These are phyloP conservation scores for Catostylus mosaicus DNA, from an alignment of 30 jellyfish, hydroid and myxozoan species.

Conservation along the genomic window DNA sequence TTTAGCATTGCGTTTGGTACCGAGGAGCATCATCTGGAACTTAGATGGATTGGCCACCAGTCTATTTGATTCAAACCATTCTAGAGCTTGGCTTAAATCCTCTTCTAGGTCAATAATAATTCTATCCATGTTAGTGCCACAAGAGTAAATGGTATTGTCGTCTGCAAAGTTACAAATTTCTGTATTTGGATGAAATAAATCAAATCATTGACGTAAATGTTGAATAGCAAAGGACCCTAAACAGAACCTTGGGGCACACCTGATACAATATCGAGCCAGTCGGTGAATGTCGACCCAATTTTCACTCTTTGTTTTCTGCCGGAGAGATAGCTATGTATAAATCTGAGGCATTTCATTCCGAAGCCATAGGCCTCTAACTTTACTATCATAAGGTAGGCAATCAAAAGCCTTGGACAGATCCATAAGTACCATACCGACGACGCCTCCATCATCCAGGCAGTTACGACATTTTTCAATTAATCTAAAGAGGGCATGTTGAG, in stretches of 20 bases:
- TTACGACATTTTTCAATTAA: slow-evolving; percentile 18
- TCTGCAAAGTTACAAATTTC: slow-evolving; percentile 53
- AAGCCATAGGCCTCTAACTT: slow-evolving; percentile 51
- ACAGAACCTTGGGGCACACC: slow-evolving; percentile 72
- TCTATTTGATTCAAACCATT: slow-evolving; percentile 31
- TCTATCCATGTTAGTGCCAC: not conserved
- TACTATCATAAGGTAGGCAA: slow-evolving; percentile 47
- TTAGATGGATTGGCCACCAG: slow-evolving; percentile 19
- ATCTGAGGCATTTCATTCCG: not conserved
- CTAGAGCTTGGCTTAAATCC: not conserved
- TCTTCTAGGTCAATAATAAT: slow-evolving; percentile 12
- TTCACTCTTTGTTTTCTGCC: slow-evolving; percentile 53
- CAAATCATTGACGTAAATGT: slow-evolving; percentile 50
- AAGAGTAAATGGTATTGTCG: slow-evolving; percentile 20
- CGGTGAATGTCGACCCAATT: slow-evolving; percentile 21
- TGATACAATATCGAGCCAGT: slow-evolving; percentile 32
- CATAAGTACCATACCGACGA: slow-evolving; percentile 55
- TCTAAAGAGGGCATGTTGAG: slow-evolving; percentile 38
- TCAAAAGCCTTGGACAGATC: slow-evolving; percentile 47
- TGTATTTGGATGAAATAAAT: slow-evolving; percentile 18
- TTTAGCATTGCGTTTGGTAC: not conserved
- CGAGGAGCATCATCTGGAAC: slow-evolving; percentile 12
- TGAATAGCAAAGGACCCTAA: slow-evolving; percentile 43
- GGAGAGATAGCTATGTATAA: slow-evolving; percentile 44
- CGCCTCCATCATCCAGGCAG: slow-evolving; percentile 41